These are phyloP conservation scores for Calliopsis andreniformis DNA, from an alignment of 1,140 invertebrate species.

Conservation along the genomic window DNA sequence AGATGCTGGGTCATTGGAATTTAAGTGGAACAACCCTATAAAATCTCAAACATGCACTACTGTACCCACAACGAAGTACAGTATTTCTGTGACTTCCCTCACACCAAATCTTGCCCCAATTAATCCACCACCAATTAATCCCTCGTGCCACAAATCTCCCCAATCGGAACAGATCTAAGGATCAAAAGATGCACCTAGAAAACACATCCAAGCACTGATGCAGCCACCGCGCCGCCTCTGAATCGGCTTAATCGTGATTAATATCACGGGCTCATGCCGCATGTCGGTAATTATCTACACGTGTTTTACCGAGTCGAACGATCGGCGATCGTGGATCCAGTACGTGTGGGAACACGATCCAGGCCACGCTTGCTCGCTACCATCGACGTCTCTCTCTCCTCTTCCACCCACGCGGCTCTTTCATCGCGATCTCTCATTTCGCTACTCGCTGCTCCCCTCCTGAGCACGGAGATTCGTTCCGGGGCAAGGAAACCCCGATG, in stretches of 20 bases:
- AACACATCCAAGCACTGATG: conserved; percentile 33
- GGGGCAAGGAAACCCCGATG: conserved; percentile 20
- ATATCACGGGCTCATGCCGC: conserved; percentile 63
- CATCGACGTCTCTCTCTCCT: conserved; percentile 38
- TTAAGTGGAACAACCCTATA: too few species aligned
- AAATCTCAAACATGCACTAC: too few species aligned
- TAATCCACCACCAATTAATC: too few species aligned
- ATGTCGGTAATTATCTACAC: conserved; percentile 71
- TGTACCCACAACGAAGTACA: too few species aligned
- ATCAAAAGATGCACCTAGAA: conserved; percentile 12
- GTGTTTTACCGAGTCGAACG: conserved; percentile 66
- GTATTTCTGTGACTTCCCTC: too few species aligned
- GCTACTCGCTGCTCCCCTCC: neutral
- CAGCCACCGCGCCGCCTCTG: conserved; percentile 55
- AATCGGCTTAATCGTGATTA: conserved; percentile 70
- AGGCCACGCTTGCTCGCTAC: conserved; percentile 47
- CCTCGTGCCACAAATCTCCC: too few species aligned
- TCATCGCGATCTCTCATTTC: conserved; percentile 17
- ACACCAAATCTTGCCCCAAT: too few species aligned
- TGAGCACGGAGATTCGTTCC: conserved; percentile 29
- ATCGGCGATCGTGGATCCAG: conserved; percentile 41
- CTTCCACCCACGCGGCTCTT: conserved; percentile 37
- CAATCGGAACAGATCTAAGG: too few species aligned
- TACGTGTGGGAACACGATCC: conserved; percentile 68
- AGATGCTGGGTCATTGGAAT: too few species aligned